These are phyloP conservation scores for Atherinosoma microstoma DNA, from an alignment of 2,797 vertebrate species.

Conservation along the genomic window DNA sequence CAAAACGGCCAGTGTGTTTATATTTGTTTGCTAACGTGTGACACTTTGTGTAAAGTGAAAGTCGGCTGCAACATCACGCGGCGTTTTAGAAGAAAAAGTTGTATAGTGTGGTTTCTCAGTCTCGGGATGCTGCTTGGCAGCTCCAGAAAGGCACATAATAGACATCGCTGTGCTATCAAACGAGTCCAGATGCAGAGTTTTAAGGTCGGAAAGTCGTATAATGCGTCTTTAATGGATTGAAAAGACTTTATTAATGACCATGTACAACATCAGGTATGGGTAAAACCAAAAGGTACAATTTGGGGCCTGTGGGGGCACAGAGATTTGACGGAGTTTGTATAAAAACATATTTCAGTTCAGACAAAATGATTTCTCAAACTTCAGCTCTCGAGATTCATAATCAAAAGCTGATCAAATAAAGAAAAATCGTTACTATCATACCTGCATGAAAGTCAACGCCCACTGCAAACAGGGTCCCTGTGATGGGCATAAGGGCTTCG, in stretches of 20 bases:
- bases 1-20: too few species aligned
- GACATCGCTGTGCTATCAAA: too few species aligned
- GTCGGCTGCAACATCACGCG: too few species aligned
- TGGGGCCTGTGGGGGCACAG: not conserved
- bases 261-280: not conserved
- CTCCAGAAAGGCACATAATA: too few species aligned
- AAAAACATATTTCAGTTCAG: not conserved
- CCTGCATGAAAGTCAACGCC: slow-evolving; percentile 98
- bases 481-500: slow-evolving; percentile 96
- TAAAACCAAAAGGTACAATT: not conserved
- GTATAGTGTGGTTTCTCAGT: too few species aligned
- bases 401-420: not conserved
- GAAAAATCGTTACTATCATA: slow-evolving; percentile 56
- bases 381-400: not conserved
- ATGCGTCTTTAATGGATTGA: not conserved
- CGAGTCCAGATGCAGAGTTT: too few species aligned
- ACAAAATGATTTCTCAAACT: not conserved
- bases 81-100: too few species aligned
- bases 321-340: too few species aligned
- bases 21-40: too few species aligned
- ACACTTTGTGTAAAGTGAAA: too few species aligned
- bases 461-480: slow-evolving; percentile 95
- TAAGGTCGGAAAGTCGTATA: too few species aligned
- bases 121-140: too few species aligned
- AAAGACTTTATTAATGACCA: not conserved